phyloP scores from a whole-genome alignment of 2,113 vertebrate species.

The Vombatus ursinus region DNA sequence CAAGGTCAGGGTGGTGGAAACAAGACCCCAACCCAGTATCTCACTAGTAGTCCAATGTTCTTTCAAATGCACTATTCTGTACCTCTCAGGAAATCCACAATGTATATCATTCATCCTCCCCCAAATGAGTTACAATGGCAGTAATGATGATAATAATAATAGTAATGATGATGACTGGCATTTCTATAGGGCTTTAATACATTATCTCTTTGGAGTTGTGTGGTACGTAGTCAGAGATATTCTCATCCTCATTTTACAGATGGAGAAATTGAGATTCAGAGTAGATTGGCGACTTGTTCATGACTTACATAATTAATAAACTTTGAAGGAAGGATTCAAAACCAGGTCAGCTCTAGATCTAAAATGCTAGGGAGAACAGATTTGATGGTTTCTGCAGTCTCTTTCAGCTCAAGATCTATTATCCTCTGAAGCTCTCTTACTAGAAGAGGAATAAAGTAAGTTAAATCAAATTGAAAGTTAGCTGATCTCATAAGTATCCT shows the following conservation, averaged over 20 bases:
- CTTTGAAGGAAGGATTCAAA: not conserved
- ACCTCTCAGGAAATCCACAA: not conserved
- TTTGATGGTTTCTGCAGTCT: not conserved
- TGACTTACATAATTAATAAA: not conserved
- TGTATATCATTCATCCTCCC: not conserved
- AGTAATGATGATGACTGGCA: not conserved
- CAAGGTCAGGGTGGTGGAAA: not conserved
- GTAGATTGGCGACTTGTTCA: not conserved
- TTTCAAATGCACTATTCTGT: not conserved
- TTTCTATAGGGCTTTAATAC: not conserved
- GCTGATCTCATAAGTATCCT: not conserved
- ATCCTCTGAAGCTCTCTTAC: slow-evolving; percentile 7
- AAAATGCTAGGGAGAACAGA: not conserved
- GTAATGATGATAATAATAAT: not conserved
- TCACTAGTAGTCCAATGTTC: not conserved
- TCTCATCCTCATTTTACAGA: not conserved
- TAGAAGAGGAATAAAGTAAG: slow-evolving; percentile 2
- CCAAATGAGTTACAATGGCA: not conserved
- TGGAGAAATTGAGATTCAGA: not conserved
- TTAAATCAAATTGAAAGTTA: slow-evolving; percentile 18
- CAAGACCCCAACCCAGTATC: not conserved
- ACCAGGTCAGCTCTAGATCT: not conserved
- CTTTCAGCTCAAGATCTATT: not conserved
- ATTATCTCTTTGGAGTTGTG: not conserved
- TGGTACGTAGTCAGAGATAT: not conserved